Percentiles rank a stretch among this genome's conserved stretches.
These are phyloP conservation scores for Chionodraco myersi DNA, from an alignment of 2,113 vertebrate species.

Conservation along the genomic window DNA sequence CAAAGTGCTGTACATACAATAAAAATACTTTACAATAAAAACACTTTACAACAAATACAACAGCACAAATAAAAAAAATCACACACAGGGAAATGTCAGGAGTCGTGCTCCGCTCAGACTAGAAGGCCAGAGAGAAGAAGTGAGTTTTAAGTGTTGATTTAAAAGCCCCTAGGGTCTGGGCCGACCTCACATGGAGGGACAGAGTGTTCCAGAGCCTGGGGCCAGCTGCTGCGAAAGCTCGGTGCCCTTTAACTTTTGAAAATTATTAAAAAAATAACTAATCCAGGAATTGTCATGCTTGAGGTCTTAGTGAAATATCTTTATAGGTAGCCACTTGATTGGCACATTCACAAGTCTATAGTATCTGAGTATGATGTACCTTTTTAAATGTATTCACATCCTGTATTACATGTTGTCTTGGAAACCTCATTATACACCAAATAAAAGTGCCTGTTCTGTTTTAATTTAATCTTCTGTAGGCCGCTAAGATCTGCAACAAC, in stretches of 20 bases:
- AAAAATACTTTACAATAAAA: no score
- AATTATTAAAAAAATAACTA: background rate
- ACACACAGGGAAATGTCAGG: no score
- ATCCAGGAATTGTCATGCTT: background rate
- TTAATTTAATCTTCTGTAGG: conserved; percentile 75
- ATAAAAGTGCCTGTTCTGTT: conserved; percentile 47
- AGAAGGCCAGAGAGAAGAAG: no score
- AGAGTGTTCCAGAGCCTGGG: no score
- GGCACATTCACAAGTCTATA: background rate
- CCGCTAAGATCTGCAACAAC: conserved; percentile 97
- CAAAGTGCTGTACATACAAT: no score
- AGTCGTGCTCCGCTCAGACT: no score
- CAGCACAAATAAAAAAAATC: no score
- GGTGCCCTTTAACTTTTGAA: background rate
- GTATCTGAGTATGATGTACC: background rate
- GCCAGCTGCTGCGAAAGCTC: no score
- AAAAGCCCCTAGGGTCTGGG: no score
- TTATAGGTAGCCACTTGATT: background rate
- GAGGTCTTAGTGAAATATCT: background rate
- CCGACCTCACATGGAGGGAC: no score
- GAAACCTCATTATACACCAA: conserved; percentile 3
- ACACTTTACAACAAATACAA: no score
- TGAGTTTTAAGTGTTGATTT: no score
- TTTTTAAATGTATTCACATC: background rate
- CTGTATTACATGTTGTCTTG: background rate